Conservation (phyloP, 2,797 vertebrate species). For the Hippocampus kuda region DNA sequence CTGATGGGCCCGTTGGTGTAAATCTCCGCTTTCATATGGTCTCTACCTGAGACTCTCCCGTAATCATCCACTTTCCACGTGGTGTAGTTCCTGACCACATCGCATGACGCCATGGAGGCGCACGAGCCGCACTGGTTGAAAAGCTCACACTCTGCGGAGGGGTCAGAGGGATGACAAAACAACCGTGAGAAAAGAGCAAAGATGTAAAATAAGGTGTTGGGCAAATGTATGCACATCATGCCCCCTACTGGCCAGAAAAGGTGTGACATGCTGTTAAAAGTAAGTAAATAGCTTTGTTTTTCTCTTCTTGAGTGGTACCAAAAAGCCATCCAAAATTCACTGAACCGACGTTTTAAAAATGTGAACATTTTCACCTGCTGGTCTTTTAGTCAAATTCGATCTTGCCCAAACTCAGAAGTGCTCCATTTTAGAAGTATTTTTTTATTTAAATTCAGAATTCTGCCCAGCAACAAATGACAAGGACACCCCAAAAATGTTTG, state of each 20-base stretch:
- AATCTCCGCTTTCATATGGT: constrained; percentile 89
- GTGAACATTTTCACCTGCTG: no score
- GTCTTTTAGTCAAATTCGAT: neutral
- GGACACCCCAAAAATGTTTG: neutral
- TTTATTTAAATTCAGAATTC: neutral
- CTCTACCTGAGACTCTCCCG: constrained; percentile 72
- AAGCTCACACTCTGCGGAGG: constrained; percentile 71
- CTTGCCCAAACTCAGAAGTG: neutral
- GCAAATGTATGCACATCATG: neutral
- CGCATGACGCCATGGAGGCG: constrained; percentile 77
- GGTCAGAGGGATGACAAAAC: constrained; percentile 4
- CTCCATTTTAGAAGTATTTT: neutral
- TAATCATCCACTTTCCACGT: constrained; percentile 86
- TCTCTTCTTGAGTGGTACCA: no score
- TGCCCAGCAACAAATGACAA: neutral
- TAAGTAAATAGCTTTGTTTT: no score
- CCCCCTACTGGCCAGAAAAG: neutral
- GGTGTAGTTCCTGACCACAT: constrained; percentile 80
- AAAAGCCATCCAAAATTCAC: no score
- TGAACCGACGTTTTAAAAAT: no score
- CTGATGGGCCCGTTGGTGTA: constrained; percentile 86
- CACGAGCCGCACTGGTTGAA: constrained; percentile 95
- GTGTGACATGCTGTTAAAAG: neutral
- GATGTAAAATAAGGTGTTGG: neutral
- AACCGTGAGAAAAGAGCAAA: neutral